phyloP scores from a whole-genome alignment of 1,140 invertebrate genomes.

The Drosophila subobscura region DNA sequence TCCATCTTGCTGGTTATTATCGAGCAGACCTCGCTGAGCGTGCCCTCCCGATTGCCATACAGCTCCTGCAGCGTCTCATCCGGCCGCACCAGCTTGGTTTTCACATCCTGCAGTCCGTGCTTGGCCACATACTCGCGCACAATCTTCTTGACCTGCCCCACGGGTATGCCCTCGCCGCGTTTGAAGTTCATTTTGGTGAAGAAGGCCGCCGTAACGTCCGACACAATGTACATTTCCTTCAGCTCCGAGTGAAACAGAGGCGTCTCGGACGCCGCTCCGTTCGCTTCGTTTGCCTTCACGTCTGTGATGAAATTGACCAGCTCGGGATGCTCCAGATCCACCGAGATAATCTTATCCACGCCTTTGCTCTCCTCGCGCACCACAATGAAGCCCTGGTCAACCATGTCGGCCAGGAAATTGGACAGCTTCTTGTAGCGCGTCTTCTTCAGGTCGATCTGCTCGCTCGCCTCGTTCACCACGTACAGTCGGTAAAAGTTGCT shows the following conservation, averaged over 20 bases:
- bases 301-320: conserved; percentile 83
- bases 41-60: conserved; percentile 74
- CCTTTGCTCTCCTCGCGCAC: conserved; percentile 89
- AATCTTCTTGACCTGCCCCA: conserved; percentile 87
- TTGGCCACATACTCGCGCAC: conserved; percentile 91
- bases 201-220: conserved; percentile 70
- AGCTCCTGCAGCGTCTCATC: conserved; percentile 82
- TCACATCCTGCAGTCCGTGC: conserved; percentile 87
- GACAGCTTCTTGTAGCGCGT: conserved; percentile 95
- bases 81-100: conserved; percentile 81
- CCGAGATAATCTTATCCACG: conserved; percentile 88
- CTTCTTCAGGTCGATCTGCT: conserved; percentile 93
- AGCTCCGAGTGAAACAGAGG: conserved; percentile 84
- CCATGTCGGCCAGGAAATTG: conserved; percentile 90
- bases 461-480: conserved; percentile 87
- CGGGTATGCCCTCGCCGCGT: conserved; percentile 89
- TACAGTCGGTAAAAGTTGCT: conserved; percentile 92
- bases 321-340: conserved; percentile 86
- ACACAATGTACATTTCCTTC: conserved; percentile 88
- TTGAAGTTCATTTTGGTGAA: conserved; percentile 85
- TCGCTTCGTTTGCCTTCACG: conserved; percentile 52
- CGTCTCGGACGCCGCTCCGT: conserved; percentile 51
- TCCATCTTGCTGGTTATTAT: conserved; percentile 90
- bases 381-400: conserved; percentile 86
- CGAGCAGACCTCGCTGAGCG: conserved; percentile 90